Evolutionary conservation across 2,888 invertebrate genomes (phyloP).

Genomic region (Apamea anceps): DNA sequence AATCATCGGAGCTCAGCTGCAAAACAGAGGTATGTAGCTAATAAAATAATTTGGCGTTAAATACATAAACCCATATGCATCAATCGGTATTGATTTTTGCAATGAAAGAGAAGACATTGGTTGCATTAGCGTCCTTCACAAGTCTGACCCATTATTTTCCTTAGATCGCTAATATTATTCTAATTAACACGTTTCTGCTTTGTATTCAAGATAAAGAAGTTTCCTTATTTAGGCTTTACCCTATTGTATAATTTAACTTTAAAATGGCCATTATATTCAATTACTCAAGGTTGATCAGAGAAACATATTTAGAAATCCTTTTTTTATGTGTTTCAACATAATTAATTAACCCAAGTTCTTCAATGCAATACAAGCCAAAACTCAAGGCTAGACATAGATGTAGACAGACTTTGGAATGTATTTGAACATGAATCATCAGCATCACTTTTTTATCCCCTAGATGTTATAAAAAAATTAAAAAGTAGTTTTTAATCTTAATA

Average conservation of each 20-base stretch:
- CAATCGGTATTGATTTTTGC: conserved; percentile 69
- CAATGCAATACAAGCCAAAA: background rate
- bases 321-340: conserved; percentile 28
- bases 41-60: background rate
- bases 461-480: background rate
- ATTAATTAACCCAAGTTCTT: background rate
- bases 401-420: background rate
- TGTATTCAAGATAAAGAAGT: conserved; percentile 29
- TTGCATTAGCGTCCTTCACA: conserved; percentile 58
- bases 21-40: conserved; percentile 79
- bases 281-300: conserved; percentile 23
- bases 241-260: background rate
- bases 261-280: background rate
- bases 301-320: conserved; percentile 20
- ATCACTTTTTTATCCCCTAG: background rate
- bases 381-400: conserved; percentile 2
- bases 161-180: conserved; percentile 26
- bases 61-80: conserved; percentile 49
- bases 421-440: background rate
- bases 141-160: conserved; percentile 52
- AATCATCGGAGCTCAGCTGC: conserved; percentile 80
- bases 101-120: conserved; percentile 38
- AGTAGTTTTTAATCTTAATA: too few species aligned
- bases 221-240: conserved; percentile 2
- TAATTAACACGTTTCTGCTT: conserved; percentile 9